Percentiles rank a stretch among this genome's conserved stretches.
These are phyloP conservation scores for Mythimna albipuncta DNA, from an alignment of 2,888 invertebrate genomes.

Conservation along the genomic window DNA sequence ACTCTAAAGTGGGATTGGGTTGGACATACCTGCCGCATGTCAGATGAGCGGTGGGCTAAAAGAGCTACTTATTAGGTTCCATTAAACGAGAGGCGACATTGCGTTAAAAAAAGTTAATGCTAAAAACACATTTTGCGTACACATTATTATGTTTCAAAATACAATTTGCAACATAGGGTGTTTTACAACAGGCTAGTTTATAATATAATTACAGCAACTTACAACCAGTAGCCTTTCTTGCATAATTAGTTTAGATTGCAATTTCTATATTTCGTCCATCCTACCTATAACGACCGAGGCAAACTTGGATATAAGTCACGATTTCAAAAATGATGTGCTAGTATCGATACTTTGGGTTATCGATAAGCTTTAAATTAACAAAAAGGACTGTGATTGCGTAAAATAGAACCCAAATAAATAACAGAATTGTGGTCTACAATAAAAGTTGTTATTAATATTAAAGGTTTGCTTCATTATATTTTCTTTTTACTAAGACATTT, in stretches of 20 bases:
- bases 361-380: slow-evolving; percentile 19
- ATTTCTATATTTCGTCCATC: slow-evolving; percentile 66
- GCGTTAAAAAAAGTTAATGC: no score
- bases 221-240: slow-evolving; percentile 53
- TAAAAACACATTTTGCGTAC: no score
- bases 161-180: background rate
- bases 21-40: no score
- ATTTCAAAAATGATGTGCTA: slow-evolving; percentile 43
- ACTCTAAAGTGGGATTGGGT: no score
- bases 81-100: no score
- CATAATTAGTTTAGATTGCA: slow-evolving; percentile 63
- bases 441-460: no score
- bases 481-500: background rate
- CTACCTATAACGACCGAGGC: slow-evolving; percentile 56
- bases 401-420: background rate
- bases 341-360: slow-evolving; percentile 47
- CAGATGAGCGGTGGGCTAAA: no score
- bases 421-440: background rate
- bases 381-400: background rate
- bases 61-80: no score
- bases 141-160: background rate
- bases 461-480: no score
- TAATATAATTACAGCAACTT: slow-evolving; percentile 46
- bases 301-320: slow-evolving; percentile 64
- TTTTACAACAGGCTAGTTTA: slow-evolving; percentile 20